phyloP scores from a whole-genome alignment of 2,797 vertebrate genomes.

The Distichodus sexfasciatus region DNA sequence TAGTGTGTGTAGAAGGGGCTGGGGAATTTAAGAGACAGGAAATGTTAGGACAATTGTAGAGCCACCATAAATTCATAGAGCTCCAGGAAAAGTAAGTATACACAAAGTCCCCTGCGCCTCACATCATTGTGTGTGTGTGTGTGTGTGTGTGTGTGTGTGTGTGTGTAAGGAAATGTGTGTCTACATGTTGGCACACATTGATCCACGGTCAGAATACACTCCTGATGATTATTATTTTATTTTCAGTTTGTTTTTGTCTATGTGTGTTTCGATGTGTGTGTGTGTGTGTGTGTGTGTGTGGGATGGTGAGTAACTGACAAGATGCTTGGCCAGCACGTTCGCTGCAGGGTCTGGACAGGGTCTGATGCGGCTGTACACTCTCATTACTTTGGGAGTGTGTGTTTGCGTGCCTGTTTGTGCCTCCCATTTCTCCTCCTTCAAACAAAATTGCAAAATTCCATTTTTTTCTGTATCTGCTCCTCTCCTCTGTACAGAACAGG shows the following conservation, averaged over 20 bases:
- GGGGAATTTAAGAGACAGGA: neutral
- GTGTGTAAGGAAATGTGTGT: too few species aligned
- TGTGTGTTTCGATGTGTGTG: slow-evolving; percentile 10
- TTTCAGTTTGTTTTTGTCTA: slow-evolving; percentile 29
- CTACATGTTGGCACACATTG: too few species aligned
- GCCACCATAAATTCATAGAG: slow-evolving; percentile 7
- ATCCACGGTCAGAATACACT: slow-evolving; percentile 2
- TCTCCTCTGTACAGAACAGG: slow-evolving; percentile 22
- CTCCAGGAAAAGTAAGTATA: slow-evolving; percentile 22
- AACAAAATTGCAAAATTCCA: slow-evolving; percentile 4
- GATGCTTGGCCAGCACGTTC: slow-evolving; percentile 40
- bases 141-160: slow-evolving; percentile 21
- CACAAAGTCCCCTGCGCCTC: slow-evolving; percentile 50
- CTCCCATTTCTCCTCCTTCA: slow-evolving; percentile 18
- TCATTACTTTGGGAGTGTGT: slow-evolving; percentile 20
- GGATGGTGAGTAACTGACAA: slow-evolving; percentile 32
- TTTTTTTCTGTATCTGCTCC: slow-evolving; percentile 23
- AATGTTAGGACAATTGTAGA: slow-evolving; percentile 3
- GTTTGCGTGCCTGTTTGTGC: slow-evolving; percentile 20
- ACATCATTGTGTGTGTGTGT: slow-evolving; percentile 40
- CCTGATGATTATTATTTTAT: neutral
- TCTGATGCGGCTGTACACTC: slow-evolving; percentile 26
- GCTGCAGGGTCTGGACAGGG: slow-evolving; percentile 32
- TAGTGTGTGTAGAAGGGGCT: neutral
- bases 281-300: slow-evolving; percentile 16